Conservation (phyloP, 2,797 vertebrate genomes). For the Leptodactylus fallax region DNA sequence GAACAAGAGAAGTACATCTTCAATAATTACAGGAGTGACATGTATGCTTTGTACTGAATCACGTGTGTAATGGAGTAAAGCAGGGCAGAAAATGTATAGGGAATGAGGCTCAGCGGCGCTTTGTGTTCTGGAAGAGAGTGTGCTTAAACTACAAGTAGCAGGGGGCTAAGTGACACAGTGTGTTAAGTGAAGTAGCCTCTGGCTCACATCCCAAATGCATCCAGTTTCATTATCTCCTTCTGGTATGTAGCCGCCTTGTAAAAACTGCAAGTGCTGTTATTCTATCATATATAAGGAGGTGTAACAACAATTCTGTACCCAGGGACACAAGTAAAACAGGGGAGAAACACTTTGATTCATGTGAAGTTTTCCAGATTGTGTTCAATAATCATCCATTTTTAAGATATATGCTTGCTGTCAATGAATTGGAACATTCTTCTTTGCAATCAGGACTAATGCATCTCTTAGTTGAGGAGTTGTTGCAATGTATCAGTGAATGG, state of each 20-base stretch:
- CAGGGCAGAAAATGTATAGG: slow-evolving; percentile 62
- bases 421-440: not conserved
- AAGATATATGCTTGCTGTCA: not conserved
- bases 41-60: slow-evolving; percentile 58
- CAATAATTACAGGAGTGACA: slow-evolving; percentile 68
- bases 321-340: not conserved
- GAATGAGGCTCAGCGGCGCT: slow-evolving; percentile 14
- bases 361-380: not conserved
- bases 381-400: not conserved
- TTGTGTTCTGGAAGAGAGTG: slow-evolving; percentile 60
- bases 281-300: not conserved
- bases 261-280: slow-evolving; percentile 10
- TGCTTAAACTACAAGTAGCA: slow-evolving; percentile 61
- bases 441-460: not conserved
- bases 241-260: slow-evolving; percentile 26
- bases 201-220: slow-evolving; percentile 52
- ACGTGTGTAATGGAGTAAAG: slow-evolving; percentile 66
- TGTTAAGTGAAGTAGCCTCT: slow-evolving; percentile 55
- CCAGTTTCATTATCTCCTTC: slow-evolving; percentile 47
- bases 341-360: not conserved
- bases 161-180: slow-evolving; percentile 64
- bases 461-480: not conserved
- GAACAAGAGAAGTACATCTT: not conserved
- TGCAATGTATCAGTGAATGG: not conserved
- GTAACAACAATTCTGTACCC: not conserved